Evolutionary conservation across 2,888 invertebrate species (phyloP), one percentile per base, ranked within the genome.

Genomic region (Lasioglossum calceatum): DNA sequence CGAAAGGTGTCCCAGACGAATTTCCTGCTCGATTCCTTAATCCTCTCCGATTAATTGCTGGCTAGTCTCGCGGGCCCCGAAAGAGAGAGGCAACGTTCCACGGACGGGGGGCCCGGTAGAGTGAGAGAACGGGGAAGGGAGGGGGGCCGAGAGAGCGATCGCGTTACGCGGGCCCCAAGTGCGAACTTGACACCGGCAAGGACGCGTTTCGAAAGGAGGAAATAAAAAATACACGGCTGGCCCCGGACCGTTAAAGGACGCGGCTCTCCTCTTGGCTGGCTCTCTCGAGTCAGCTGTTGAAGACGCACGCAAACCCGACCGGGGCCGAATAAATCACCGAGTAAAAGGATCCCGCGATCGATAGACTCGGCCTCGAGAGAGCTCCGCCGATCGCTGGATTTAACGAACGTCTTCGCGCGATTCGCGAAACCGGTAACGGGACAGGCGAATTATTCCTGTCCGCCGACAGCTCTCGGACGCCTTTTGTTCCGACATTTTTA

Each of bases 131-230:
- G 14, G 16, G 39, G 42, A 19, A 70, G 58, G 58, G 58, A 32
- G 44, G 8, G 42, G 47, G 39, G 19, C 36, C 36, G 77, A 54
- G 47, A 79, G 71, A 82, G 85, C 88, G 92, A 91, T 90, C 92
- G 87, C 88, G 91, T 92, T 91, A 91, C 90, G 91, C 92, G 89
- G 91, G 91, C 90, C 88, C 64, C 79, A 85, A 86, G 91, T 90
- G 91, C 94, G 95, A 95, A 95, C 95, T 95, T 95, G 95, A 95
- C 95, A 95, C 93, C 94, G 91, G 88, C 95, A 95, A 95, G 95
- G 95, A 94, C 95, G 93, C 92, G 89, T 95, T 95, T 95, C 93
- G 95, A 95, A 95, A 95, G 94, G 94, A 94, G 94, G 94, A 95
- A 95, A 94, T 93, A 93, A 93, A 91, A 90, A 94, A 92, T 92